phyloP scores from a whole-genome alignment of 2,888 invertebrate genomes.

The Acheta domesticus region DNA sequence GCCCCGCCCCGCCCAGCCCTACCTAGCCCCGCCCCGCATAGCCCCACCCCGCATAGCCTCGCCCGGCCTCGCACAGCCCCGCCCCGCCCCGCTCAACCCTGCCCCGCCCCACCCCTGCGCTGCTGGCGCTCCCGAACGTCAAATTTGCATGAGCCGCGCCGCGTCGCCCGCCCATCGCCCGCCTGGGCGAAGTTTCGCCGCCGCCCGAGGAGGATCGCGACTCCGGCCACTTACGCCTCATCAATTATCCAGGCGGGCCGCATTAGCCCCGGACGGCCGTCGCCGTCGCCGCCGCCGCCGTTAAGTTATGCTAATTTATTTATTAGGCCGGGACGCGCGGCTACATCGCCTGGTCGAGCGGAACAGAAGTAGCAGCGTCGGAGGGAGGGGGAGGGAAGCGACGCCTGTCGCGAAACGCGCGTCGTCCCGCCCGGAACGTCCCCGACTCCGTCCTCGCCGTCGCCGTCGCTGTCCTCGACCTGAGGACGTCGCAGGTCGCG shows the following conservation, averaged over 20 bases:
- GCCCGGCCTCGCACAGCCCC: no score
- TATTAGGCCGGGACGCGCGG: slow-evolving; percentile 18
- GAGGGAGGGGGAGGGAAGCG: background rate
- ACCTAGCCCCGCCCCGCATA: no score
- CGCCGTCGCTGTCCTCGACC: background rate
- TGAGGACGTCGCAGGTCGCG: background rate
- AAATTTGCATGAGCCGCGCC: slow-evolving; percentile 1
- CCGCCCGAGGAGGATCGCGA: background rate
- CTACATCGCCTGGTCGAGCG: slow-evolving; percentile 11
- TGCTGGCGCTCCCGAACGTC: background rate
- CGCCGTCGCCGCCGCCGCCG: background rate
- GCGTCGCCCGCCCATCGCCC: background rate
- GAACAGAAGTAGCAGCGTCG: slow-evolving; percentile 5
- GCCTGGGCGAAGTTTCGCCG: background rate
- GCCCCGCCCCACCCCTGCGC: background rate
- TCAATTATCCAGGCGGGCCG: slow-evolving; percentile 18
- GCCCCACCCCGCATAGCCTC: no score
- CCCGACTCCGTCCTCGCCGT: background rate
- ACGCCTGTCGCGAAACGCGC: background rate
- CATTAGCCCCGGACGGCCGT: background rate
- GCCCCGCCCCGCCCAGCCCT: no score
- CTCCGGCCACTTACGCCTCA: slow-evolving; percentile 18
- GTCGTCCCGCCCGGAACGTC: background rate
- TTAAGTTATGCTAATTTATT: slow-evolving; percentile 18
- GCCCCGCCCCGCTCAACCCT: no score